Percentiles rank a stretch among this genome's conserved stretches.
phyloP scores from a whole-genome alignment of 2,888 invertebrate species.

The Cosmopolites sordidus region DNA sequence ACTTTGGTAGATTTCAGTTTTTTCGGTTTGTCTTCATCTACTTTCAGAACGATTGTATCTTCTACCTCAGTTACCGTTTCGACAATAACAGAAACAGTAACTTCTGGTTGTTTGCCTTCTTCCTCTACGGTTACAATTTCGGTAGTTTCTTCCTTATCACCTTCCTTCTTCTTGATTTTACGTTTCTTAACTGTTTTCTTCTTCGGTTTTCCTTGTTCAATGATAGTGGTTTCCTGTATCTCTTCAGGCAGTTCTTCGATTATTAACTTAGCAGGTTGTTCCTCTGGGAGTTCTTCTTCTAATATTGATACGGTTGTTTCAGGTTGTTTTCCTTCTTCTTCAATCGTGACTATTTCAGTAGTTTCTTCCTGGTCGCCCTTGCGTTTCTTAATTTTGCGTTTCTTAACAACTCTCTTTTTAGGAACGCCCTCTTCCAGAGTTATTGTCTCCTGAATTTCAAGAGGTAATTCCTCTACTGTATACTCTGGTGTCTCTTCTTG shows the following conservation, averaged over 20 bases:
- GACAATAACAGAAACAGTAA: conserved; percentile 47
- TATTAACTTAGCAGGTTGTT: conserved; percentile 35
- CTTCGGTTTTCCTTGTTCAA: conserved; percentile 31
- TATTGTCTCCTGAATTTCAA: conserved; percentile 41
- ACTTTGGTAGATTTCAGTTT: conserved; percentile 41
- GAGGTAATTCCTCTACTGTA: conserved; percentile 34
- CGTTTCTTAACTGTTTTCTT: conserved; percentile 38
- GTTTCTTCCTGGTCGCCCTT: conserved; percentile 40
- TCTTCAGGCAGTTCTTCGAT: conserved; percentile 38
- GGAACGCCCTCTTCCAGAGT: conserved; percentile 41
- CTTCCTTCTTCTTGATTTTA: conserved; percentile 47
- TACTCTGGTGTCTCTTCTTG: conserved; percentile 33
- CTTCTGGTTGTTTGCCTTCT: conserved; percentile 37
- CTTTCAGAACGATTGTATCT: conserved; percentile 55
- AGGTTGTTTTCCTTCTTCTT: conserved; percentile 49
- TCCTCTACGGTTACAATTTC: conserved; percentile 47
- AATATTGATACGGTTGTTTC: conserved; percentile 46
- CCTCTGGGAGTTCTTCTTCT: conserved; percentile 41
- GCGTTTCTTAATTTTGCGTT: conserved; percentile 41
- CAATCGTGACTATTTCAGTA: conserved; percentile 50
- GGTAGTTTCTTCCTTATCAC: conserved; percentile 42
- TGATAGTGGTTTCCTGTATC: conserved; percentile 34
- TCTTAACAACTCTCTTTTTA: conserved; percentile 39
- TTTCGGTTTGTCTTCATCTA: conserved; percentile 42
- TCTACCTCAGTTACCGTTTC: conserved; percentile 57